These are phyloP conservation scores for Glossosoma conforme DNA, from an alignment of 1,140 invertebrate species.

Conservation along the genomic window DNA sequence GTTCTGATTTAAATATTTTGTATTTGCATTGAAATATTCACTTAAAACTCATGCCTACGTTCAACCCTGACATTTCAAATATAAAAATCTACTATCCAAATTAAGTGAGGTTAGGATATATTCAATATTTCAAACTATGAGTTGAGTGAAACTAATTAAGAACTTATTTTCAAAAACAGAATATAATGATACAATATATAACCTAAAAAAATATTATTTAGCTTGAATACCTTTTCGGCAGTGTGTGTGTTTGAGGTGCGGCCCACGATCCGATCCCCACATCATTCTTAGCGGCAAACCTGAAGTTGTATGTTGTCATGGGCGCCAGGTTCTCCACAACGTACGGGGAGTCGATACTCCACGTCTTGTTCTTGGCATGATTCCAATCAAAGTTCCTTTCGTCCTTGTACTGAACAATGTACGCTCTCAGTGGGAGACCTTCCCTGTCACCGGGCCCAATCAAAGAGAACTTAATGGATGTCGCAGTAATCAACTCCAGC, in stretches of 20 bases:
- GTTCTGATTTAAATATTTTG: too few relatives aligned
- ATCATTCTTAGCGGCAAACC: constrained; percentile 78
- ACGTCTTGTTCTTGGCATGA: constrained; percentile 62
- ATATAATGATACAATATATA: too few relatives aligned
- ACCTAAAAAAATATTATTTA: too few relatives aligned
- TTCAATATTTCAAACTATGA: neutral
- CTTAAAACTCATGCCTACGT: too few relatives aligned
- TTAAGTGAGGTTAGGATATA: too few relatives aligned
- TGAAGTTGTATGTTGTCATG: constrained; percentile 75
- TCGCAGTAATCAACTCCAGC: constrained; percentile 68
- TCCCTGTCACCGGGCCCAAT: constrained; percentile 64
- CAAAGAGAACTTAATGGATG: constrained; percentile 75
- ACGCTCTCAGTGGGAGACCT: constrained; percentile 68
- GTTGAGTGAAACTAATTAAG: neutral
- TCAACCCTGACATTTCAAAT: too few relatives aligned
- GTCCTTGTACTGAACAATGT: constrained; percentile 71
- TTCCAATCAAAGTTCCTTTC: constrained; percentile 62
- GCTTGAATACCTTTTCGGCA: constrained; percentile 47
- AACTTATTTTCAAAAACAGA: neutral
- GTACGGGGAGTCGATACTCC: constrained; percentile 69
- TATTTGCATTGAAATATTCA: too few relatives aligned
- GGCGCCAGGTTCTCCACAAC: constrained; percentile 77
- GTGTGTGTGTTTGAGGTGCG: constrained; percentile 51
- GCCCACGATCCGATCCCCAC: constrained; percentile 76
- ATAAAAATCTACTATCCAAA: too few relatives aligned